Base-by-base conservation (phyloP, 2,113 vertebrate species). In the Oxygymnocypris stewartii region DNA sequence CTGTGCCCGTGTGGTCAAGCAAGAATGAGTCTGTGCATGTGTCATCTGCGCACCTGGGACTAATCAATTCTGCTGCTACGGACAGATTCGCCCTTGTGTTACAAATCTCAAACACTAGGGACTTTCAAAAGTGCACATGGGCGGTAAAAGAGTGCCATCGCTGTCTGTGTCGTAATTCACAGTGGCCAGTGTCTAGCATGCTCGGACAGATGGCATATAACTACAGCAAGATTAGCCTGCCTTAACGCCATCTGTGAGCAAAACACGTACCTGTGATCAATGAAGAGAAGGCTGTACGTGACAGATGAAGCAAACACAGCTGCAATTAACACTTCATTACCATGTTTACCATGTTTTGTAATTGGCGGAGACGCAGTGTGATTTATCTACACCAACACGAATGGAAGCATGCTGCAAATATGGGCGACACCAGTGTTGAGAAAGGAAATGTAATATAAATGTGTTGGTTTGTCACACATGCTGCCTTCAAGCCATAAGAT, bases 131-230 rank as follows among this genome's bases (percentile, higher is more conserved):
- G 37, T 80, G 59, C 35, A 79, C 6, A 35, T 35, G 35, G 35
- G 54, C 12, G 7, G 28, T 25, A 42, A 79, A 79, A 63, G 37
- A 74, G 20, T 74, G 37, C 37, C 42, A 9, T 4, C 57, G 4
- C 16, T 67, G 80, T 35, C 14, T 67, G 40, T 47, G 42, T 82
- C 40, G 31, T 82, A 42, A 69, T 49, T 82, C 80, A 12, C 42
- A 69, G 61, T 35, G 61, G 59, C 28, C 59, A 65, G 37, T 28
- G 49, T 44, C 79, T 80, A 59, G 23, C n/a, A 11, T 0, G 7
- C 57, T 47, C n/a, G 14, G 49, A 14, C 85, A 86, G 85, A 86
- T 86, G 85, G 85, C 35, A 61, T 28, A 61, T 71, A 71, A 73
- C 65, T 80, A 57, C 85, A 31, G 49, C 25, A 18, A 80, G 77